Conservation (phyloP, 2,797 vertebrate genomes). For the Diplodus sargus region DNA sequence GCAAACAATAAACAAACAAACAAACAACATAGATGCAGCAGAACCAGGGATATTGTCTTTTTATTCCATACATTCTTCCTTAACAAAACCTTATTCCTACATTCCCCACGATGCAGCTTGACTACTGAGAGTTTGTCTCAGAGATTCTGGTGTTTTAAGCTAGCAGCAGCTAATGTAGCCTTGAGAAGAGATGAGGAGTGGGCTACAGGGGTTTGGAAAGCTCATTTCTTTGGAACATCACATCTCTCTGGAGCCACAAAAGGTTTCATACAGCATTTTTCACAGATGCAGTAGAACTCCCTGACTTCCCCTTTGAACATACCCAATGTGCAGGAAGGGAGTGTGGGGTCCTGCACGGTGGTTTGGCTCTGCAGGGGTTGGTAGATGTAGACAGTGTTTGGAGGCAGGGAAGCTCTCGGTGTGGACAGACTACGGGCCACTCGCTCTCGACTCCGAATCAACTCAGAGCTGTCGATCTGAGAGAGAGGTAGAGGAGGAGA, state of each 20-base stretch:
- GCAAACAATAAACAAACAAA: neutral
- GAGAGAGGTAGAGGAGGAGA: neutral
- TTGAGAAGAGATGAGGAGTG: too few relatives aligned
- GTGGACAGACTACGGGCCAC: conserved; percentile 92
- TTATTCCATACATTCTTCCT: neutral
- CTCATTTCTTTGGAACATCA: neutral
- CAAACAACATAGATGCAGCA: neutral
- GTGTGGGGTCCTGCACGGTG: conserved; percentile 71
- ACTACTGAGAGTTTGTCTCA: neutral
- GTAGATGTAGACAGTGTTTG: conserved; percentile 98
- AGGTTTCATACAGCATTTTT: neutral
- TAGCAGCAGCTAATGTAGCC: neutral
- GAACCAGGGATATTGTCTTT: neutral
- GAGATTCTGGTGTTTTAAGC: neutral
- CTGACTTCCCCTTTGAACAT: neutral
- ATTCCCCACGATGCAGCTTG: neutral
- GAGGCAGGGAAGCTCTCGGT: conserved; percentile 89
- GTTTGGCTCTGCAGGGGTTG: conserved; percentile 80
- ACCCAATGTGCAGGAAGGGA: conserved; percentile 62
- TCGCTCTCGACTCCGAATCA: conserved; percentile 94
- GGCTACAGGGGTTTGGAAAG: neutral
- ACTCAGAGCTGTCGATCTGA: conserved; percentile 92
- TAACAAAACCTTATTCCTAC: neutral
- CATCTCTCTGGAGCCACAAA: neutral
- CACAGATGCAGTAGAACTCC: neutral